A percentile compares a stretch with the other conserved stretches of the same genome.
Evolutionary conservation across 2,888 invertebrate genomes (phyloP).

Genomic region (Tenthredo notha): DNA sequence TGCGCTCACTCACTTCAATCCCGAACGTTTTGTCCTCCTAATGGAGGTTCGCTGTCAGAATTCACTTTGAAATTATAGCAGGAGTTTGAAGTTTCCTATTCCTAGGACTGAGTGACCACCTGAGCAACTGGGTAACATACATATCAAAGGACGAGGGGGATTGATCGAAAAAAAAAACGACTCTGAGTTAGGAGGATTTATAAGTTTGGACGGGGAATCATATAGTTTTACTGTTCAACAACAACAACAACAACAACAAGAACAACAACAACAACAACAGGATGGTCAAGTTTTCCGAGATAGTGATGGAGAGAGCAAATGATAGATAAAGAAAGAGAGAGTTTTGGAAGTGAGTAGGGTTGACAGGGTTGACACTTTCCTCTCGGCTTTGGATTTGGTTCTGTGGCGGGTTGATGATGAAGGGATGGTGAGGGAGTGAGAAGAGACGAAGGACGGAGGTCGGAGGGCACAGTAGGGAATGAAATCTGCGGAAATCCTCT

Average conservation of each 20-base stretch:
- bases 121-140: not conserved
- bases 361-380: slow-evolving; percentile 35
- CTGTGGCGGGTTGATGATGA: slow-evolving; percentile 17
- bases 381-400: slow-evolving; percentile 34
- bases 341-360: slow-evolving; percentile 26
- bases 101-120: not conserved
- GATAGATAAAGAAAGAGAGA: not conserved
- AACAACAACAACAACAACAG: not conserved
- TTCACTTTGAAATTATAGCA: not conserved
- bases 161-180: not conserved
- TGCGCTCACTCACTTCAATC: not conserved
- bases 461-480: not conserved
- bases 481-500: slow-evolving; percentile 24
- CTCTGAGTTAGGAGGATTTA: not conserved
- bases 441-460: not conserved
- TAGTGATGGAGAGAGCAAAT: not conserved
- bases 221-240: not conserved
- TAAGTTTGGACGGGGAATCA: slow-evolving; percentile 3
- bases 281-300: not conserved
- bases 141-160: not conserved
- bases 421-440: not conserved
- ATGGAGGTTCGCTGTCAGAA: not conserved
- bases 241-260: not conserved
- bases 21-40: not conserved
- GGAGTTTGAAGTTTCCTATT: slow-evolving; percentile 3